Evolutionary conservation across 1,140 invertebrate species (phyloP).

Genomic region (Araneus ventricosus): DNA sequence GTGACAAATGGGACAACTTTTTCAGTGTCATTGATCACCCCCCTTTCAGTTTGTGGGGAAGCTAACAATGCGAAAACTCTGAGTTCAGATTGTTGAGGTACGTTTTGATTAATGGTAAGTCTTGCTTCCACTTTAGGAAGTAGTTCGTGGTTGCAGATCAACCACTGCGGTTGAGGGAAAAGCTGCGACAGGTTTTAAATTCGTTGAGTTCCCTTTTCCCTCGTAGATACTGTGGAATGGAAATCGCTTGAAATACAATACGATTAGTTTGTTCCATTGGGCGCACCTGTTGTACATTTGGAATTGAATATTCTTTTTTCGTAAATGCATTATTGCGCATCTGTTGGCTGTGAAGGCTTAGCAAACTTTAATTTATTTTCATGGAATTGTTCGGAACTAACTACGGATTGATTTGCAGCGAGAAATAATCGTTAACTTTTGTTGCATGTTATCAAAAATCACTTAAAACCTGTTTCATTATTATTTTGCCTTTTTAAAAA

Average conservation of each 20-base stretch:
- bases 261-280: neutral
- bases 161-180: constrained; percentile 30
- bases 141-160: constrained; percentile 13
- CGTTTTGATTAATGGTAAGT: constrained; percentile 60
- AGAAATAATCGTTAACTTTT: no score
- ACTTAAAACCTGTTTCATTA: no score
- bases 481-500: no score
- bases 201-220: neutral
- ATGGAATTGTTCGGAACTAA: no score
- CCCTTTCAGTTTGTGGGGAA: constrained; percentile 2
- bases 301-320: neutral
- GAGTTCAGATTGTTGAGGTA: constrained; percentile 37
- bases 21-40: constrained; percentile 51
- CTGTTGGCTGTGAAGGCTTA: neutral
- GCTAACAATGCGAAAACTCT: neutral
- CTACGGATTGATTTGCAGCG: no score
- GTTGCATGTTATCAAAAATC: no score
- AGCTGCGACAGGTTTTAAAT: constrained; percentile 39
- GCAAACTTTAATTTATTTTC: no score
- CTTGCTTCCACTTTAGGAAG: constrained; percentile 24
- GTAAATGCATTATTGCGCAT: neutral
- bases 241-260: neutral
- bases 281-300: constrained; percentile 8
- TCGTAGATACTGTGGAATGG: neutral
- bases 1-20: constrained; percentile 64